A percentile compares a stretch with the other conserved stretches of the same genome.
Conservation (phyloP, 1,140 invertebrate genomes). For the Phthorimaea operculella region DNA sequence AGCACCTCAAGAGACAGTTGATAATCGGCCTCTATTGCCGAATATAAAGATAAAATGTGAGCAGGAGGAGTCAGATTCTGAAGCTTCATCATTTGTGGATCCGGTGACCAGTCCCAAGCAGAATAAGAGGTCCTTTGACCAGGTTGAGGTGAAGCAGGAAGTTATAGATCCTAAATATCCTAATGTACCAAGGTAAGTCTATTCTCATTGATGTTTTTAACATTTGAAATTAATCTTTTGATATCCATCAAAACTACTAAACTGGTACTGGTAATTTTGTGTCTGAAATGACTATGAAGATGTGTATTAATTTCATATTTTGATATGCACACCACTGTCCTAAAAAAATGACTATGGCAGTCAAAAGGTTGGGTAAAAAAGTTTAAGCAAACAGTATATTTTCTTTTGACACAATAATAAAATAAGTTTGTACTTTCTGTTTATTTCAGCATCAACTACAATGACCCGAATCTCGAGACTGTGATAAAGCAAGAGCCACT, state of each 20-base stretch:
- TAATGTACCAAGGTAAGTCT: slow-evolving; percentile 28
- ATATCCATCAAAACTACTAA: no score
- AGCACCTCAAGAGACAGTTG: slow-evolving; percentile 26
- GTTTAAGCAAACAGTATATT: no score
- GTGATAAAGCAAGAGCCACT: slow-evolving; percentile 52
- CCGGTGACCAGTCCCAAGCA: slow-evolving; percentile 42
- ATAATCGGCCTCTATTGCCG: slow-evolving; percentile 46
- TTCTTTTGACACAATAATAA: no score
- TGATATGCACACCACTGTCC: no score
- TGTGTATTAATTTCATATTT: no score
- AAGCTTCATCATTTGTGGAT: slow-evolving; percentile 49
- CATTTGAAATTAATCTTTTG: no score
- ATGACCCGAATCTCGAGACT: slow-evolving; percentile 39
- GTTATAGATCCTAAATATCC: slow-evolving; percentile 38
- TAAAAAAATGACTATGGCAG: no score
- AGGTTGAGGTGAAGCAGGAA: slow-evolving; percentile 50
- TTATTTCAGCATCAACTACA: slow-evolving; percentile 32
- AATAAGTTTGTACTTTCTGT: no score
- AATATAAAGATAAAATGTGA: slow-evolving; percentile 62
- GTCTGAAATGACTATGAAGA: no score
- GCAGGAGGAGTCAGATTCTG: slow-evolving; percentile 51
- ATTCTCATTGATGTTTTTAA: slow-evolving; percentile 9
- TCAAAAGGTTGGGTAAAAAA: no score
- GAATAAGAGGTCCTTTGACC: slow-evolving; percentile 34
- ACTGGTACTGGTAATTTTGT: no score